Evolutionary conservation across 1,140 invertebrate species (phyloP), one percentile per base, ranked within the genome.

Genomic region (Drosophila kurseongensis): DNA sequence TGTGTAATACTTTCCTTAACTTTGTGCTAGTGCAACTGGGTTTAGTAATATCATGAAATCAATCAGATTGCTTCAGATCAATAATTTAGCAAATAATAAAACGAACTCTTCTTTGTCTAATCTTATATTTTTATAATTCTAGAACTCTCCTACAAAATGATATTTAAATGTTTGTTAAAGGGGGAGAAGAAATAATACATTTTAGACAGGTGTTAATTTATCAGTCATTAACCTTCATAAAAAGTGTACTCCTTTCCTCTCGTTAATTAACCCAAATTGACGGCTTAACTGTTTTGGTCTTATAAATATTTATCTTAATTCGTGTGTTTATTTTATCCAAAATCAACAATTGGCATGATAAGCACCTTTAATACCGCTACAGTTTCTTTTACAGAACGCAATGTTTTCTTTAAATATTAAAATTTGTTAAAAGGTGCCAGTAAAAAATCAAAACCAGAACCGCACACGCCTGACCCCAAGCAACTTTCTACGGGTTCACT

Each of bases 401-500:
- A 56, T 23, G 13, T 14, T 32, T 13, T 13, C 8, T 56, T 13
- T 29, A 29, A 14, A 56, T 6, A 41, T 42, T 56, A 42, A 10
- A 29, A 14, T 10, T 45, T 32, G 5, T 18, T 45, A 36, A 12
- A 32, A 45, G 51, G 6, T 16, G 38, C 16, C 41, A 18, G 27
- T 18, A 32, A 6, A 18, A 44, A 58, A 35, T 18, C 42, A 59
- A 45, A 59, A 59, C 44, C 44, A 59, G 57, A 59, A 59, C 32
- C 44, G 57, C 57, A 59, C 57, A 59, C 57, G 57, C 44, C 57
- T 59, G 57, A 59, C 57, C 57, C 44, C 57, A 36, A 59, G 42
- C 56, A 35, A 58, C 56, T 58, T 58, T 58, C 56, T 58, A 58
- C 56, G 42, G 14, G 41, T 48, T 59, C 32, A 59, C 57, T 32